Base-by-base conservation (phyloP, 1,140 invertebrate species). In the Rhyacophila brunnea region DNA sequence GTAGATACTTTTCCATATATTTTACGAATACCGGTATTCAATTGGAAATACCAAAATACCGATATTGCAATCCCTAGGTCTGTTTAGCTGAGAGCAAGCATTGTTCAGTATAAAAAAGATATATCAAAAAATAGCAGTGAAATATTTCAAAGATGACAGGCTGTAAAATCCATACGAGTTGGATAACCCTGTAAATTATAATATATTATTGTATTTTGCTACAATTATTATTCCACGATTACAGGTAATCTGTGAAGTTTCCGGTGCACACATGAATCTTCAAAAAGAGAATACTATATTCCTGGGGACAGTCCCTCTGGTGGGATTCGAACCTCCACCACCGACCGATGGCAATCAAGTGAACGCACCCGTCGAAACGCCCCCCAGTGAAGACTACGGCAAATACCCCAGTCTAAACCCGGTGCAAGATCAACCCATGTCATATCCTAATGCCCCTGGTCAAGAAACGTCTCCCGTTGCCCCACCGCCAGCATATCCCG, bases 221-320 rank as follows among this genome's bases (percentile, higher is more conserved):
- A 5, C 23, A 9, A 28, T 9, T 28, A 9, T 28, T 4, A 6
- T 38, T 38, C 9, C 10, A n/a, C n/a, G n/a, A n/a, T 57, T 67
- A 65, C 58, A 81, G 78, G 71, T 79, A 1, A 72, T 70, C 34
- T 74, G 80, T 15, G 69, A 71, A 50, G 76, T 81, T 1, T 70
- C 72, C 23, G 80, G 81, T 15, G 75, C 81, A 19, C 83, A 87
- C 68, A 71, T 73, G 18, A 82, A 87, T 72, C 72, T 84, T 6
- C 73, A 75, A n/a, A 77, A 77, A 1, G 77, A 78, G 28, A 75
- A 80, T 15, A 70, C 75, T 0, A 73, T 89, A 10, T 77, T 81
- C 1, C 80, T 90, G 49, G 87, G 87, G 7, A 86, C 83, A 11
- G 73, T 88, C 47, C 87, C 87, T 2, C 63, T 83, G 42, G 68